phyloP scores from a whole-genome alignment of 2,888 invertebrate genomes.

The Antheraea yamamai region DNA sequence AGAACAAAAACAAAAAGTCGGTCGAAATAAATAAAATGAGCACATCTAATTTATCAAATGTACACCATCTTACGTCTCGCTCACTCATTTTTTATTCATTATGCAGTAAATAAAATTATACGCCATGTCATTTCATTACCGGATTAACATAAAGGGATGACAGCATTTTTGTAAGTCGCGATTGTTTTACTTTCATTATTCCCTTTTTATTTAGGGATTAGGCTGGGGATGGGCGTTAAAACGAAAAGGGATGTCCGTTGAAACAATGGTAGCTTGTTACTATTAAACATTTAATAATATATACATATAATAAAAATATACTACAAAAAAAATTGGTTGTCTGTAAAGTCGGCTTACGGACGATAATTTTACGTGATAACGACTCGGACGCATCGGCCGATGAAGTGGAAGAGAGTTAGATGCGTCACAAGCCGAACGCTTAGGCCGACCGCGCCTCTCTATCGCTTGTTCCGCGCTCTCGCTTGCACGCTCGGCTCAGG shows the following conservation, averaged over 20 bases:
- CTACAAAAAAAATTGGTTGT: neutral
- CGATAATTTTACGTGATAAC: too few relatives aligned
- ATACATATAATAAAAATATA: too few relatives aligned
- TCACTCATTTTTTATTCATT: constrained; percentile 57
- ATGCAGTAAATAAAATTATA: constrained; percentile 55
- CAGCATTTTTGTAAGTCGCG: constrained; percentile 27
- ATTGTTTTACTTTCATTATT: constrained; percentile 18
- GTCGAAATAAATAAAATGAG: constrained; percentile 3
- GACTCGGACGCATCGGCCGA: too few relatives aligned
- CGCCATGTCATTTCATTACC: constrained; percentile 52
- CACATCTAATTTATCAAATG: constrained; percentile 25
- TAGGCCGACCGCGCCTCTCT: too few relatives aligned
- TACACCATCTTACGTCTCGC: constrained; percentile 20
- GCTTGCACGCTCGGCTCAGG: too few relatives aligned
- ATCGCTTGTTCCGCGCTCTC: too few relatives aligned
- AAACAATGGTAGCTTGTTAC: constrained; percentile 7
- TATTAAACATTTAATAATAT: neutral
- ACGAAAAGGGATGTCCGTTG: neutral
- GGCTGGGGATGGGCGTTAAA: neutral
- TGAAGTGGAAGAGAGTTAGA: too few relatives aligned
- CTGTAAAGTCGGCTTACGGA: too few relatives aligned
- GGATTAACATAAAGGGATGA: constrained; percentile 46
- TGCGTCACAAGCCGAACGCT: too few relatives aligned
- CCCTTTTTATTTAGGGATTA: constrained; percentile 10
- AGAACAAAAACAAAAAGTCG: neutral